Evolutionary conservation across 2,113 vertebrate genomes (phyloP).

Genomic region (Colius striatus): DNA sequence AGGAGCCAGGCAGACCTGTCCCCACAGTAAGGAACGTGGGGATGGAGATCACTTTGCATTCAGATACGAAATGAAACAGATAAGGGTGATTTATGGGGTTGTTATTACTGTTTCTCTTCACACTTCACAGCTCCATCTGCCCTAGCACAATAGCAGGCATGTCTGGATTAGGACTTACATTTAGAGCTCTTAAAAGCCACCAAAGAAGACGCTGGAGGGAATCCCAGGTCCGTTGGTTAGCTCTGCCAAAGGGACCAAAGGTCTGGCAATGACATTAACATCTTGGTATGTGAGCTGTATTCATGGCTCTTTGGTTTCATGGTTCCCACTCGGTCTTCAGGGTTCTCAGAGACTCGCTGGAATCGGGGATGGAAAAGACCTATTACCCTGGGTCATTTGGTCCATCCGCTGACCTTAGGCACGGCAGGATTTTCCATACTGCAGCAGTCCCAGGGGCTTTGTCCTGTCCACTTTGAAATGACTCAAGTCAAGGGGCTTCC

Average conservation of each 20-base stretch:
- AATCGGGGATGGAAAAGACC: slow-evolving; percentile 19
- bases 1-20: neutral
- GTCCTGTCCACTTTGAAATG: neutral
- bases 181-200: neutral
- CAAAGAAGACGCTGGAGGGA: slow-evolving; percentile 27
- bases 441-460: neutral
- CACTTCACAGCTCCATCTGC: neutral
- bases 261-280: neutral
- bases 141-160: neutral
- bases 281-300: slow-evolving; percentile 5
- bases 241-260: slow-evolving; percentile 25
- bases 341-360: slow-evolving; percentile 7
- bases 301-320: neutral
- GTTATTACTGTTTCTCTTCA: neutral
- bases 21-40: neutral
- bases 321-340: slow-evolving; percentile 2
- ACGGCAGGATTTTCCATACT: neutral
- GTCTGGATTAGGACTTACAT: neutral
- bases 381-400: neutral
- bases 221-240: slow-evolving; percentile 4
- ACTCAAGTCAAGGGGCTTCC: neutral
- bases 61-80: accelerated
- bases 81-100: neutral
- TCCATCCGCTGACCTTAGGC: neutral
- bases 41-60: too few species aligned